A percentile compares a stretch with the other conserved stretches of the same genome.
Conservation (phyloP, 1,140 invertebrate genomes). For the Andrena cerasifolii region DNA sequence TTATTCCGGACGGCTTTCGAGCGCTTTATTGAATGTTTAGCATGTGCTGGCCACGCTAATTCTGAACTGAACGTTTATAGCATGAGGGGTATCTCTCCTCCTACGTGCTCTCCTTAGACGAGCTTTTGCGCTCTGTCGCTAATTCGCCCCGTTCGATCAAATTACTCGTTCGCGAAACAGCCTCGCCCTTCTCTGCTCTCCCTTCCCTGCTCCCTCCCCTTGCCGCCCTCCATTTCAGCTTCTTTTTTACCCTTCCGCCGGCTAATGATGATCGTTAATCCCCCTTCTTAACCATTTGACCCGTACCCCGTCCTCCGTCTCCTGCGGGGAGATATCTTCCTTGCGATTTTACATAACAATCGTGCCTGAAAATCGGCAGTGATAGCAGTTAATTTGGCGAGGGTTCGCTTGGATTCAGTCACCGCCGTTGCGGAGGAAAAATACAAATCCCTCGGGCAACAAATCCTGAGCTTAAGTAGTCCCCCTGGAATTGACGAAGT, state of each 20-base stretch:
- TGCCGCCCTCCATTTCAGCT: slow-evolving; percentile 14
- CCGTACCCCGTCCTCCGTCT: neutral
- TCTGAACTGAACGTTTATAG: slow-evolving; percentile 72
- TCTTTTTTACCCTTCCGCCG: slow-evolving; percentile 45
- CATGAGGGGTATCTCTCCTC: slow-evolving; percentile 61
- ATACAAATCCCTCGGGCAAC: neutral
- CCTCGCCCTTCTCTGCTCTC: neutral
- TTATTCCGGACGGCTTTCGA: slow-evolving; percentile 79
- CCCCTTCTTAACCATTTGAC: slow-evolving; percentile 50
- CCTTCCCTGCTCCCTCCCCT: neutral
- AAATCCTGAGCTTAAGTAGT: no score
- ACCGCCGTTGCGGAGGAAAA: neutral
- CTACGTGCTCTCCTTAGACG: slow-evolving; percentile 64
- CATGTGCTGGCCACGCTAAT: slow-evolving; percentile 80
- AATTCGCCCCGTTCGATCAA: slow-evolving; percentile 66
- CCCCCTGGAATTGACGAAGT: no score
- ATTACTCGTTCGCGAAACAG: slow-evolving; percentile 56
- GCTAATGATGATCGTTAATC: slow-evolving; percentile 60
- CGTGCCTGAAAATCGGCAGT: slow-evolving; percentile 9
- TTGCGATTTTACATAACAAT: slow-evolving; percentile 53
- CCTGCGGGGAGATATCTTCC: slow-evolving; percentile 25
- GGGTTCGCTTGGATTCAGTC: neutral
- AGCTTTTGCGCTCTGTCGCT: slow-evolving; percentile 62
- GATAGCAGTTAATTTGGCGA: slow-evolving; percentile 17
- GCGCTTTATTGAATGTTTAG: slow-evolving; percentile 80